Base-by-base conservation (phyloP, 2,888 invertebrate species). In the Helobdella robusta region DNA sequence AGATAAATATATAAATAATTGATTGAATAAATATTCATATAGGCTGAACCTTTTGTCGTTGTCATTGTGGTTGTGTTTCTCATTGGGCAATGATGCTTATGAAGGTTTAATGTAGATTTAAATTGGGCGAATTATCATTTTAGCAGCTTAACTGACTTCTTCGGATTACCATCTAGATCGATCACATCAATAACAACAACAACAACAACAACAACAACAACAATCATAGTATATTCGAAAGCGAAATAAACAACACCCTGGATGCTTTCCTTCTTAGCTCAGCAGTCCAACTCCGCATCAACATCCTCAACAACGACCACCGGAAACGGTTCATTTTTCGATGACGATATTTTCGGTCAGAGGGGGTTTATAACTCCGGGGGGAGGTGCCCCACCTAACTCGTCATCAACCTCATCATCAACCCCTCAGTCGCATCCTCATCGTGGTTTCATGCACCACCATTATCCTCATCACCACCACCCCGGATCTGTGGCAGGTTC, bases 331-430 rank as follows among this genome's bases (percentile, higher is more conserved):
- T 52, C 40, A 32, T 76, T 76, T 75, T 76, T 76, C 63, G 77
- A 77, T 40, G 77, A 77, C 11, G 77, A 77, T 62, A 62, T 77
- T 8, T 71, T 77, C 54, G 73, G 73, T 18, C 74, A 75, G 34
- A 40, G 62, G n/a, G 44, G 48, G 8, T 60, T 60, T 28, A 50
- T 50, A 20, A 35, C 48, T 20, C 23, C 52, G 1, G 63, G 32
- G 20, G 34, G 44, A 23, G n/a, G n/a, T n/a, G n/a, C n/a, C n/a
- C n/a, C n/a, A n/a, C n/a, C n/a, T n/a, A n/a, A n/a, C n/a, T n/a
- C n/a, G n/a, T n/a, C n/a, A n/a, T n/a, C n/a, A n/a, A n/a, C n/a
- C n/a, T n/a, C n/a, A n/a, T n/a, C n/a, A n/a, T n/a, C n/a, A n/a
- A n/a, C n/a, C n/a, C n/a, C n/a, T n/a, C n/a, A n/a, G n/a, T 32